Base-by-base conservation (phyloP, 2,113 vertebrate species). In the Neolamprologus sp. region DNA sequence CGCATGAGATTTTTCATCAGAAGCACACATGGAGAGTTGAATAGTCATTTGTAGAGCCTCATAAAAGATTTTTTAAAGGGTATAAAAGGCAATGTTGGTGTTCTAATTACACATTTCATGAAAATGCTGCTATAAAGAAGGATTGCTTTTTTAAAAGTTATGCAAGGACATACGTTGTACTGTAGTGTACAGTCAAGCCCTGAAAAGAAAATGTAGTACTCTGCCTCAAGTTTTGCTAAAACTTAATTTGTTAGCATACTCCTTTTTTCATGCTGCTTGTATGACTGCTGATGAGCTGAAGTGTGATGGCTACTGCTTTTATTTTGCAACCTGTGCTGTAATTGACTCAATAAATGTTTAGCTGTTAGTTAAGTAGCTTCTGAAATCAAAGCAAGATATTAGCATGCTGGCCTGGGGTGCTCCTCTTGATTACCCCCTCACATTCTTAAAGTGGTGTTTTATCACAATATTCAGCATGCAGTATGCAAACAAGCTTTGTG, bases 401-500 rank as follows among this genome's bases (percentile, higher is more conserved):
- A 73, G 16, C 42, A 68, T 68, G 63, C 63, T 21, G 63, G n/a
- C 63, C 63, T 40, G n/a, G n/a, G 63, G 63, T 40, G 35, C 2
- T 68, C 35, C 35, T 40, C 12, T 68, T 40, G 35, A 68, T 68
- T 68, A 68, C n/a, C 11, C 11, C 63, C 63, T 68, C n/a, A 14
- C 35, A 40, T 68, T 68, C 35, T 40, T 40, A 68, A 68, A 68
- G 35, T 40, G 19, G 47, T 83, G 78, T 83, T 63, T 26, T 23
- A 26, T 63, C 54, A 28, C 55, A 21, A 51, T 81, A 85, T 90
- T 86, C 45, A 83, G 81, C 55, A 84, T 88, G 73, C 80, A 65
- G 82, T 78, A 87, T 83, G 78, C 81, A 90, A 88, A 90, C 83
- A 88, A 86, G 81, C 40, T 86, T 75, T 81, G 49, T 82, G 87